A percentile compares a stretch with the other conserved stretches of the same genome.
Evolutionary conservation across 2,113 vertebrate species (phyloP).

Genomic region (Rhinogobius similis): DNA sequence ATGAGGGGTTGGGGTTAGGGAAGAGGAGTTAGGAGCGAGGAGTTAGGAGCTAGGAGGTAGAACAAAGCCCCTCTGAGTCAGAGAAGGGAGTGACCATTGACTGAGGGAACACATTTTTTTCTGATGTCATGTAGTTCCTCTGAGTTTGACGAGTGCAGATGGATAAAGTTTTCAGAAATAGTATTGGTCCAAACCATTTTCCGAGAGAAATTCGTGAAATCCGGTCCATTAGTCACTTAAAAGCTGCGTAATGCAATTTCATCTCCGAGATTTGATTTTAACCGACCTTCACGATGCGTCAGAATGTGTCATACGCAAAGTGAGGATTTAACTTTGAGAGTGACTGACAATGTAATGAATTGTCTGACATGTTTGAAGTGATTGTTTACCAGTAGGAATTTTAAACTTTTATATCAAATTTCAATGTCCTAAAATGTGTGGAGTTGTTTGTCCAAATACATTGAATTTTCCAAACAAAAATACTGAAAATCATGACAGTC

Average conservation of each 20-base stretch:
- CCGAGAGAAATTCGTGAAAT: background rate
- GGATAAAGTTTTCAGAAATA: background rate
- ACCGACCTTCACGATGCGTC: background rate
- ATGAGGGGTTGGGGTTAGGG: conserved; percentile 23
- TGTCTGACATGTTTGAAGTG: no score
- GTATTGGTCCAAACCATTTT: background rate
- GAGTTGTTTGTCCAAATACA: no score
- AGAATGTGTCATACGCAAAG: background rate
- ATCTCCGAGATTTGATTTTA: background rate
- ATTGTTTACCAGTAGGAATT: no score
- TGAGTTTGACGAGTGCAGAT: background rate
- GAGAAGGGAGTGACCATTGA: background rate
- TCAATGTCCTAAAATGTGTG: no score
- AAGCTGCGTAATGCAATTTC: background rate
- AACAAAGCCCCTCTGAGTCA: background rate
- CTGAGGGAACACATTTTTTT: background rate
- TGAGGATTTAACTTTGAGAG: background rate
- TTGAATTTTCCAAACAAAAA: no score
- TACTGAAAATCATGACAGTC: no score
- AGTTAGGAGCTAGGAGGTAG: conserved; percentile 57
- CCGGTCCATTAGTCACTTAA: background rate
- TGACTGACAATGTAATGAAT: background rate
- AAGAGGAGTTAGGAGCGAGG: conserved; percentile 53
- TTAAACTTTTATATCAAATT: no score
- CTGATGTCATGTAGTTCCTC: background rate